Evolutionary conservation across 1,140 invertebrate species (phyloP).

Genomic region (Aricia agestis): DNA sequence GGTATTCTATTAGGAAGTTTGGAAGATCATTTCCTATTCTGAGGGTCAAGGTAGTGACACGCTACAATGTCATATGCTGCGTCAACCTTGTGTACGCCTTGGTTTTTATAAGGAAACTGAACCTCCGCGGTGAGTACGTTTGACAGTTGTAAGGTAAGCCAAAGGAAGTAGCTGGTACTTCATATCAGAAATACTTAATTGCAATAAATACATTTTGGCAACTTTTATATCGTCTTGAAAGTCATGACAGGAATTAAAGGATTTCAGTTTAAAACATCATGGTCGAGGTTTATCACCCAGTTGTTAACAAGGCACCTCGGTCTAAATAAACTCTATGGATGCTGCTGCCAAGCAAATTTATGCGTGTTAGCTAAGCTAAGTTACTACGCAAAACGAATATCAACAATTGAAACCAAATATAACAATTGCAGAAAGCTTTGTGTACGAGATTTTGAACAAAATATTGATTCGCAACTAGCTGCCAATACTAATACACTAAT

Average conservation of each 20-base stretch:
- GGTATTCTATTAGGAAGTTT: not conserved
- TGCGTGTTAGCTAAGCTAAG: too few relatives aligned
- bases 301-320: too few relatives aligned
- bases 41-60: conserved; percentile 5
- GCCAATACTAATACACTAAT: conserved; percentile 7
- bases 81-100: conserved; percentile 10
- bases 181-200: too few relatives aligned
- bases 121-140: not conserved
- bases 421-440: not conserved
- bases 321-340: too few relatives aligned
- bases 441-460: not conserved
- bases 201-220: too few relatives aligned
- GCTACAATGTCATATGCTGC: conserved; percentile 10
- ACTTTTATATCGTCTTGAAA: too few relatives aligned
- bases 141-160: not conserved
- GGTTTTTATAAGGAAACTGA: conserved; percentile 12
- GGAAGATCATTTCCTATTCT: conserved; percentile 9
- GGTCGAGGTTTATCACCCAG: too few relatives aligned
- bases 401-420: too few relatives aligned
- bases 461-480: conserved; percentile 1
- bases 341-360: too few relatives aligned
- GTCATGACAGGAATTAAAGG: too few relatives aligned
- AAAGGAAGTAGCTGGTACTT: not conserved
- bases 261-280: too few relatives aligned
- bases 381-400: too few relatives aligned